Percentiles rank a stretch among this genome's conserved stretches.
These are phyloP conservation scores for Lithodes maja DNA, from an alignment of 2,888 invertebrate species.

Conservation along the genomic window DNA sequence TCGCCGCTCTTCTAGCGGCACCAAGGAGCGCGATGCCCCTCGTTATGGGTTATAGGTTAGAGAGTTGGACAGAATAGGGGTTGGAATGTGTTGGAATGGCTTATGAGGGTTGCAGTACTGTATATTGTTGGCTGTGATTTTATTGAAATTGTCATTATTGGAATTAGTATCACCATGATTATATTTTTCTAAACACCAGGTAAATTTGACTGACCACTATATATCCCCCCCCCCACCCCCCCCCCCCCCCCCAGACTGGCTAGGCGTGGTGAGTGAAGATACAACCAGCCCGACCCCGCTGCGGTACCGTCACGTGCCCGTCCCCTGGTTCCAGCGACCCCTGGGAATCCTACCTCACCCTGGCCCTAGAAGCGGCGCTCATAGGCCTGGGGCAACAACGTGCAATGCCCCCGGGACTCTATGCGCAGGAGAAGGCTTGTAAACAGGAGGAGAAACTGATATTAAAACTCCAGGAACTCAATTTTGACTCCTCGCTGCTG, in stretches of 20 bases:
- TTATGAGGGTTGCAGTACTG: no score
- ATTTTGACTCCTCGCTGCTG: constrained; percentile 83
- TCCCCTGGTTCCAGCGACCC: constrained; percentile 84
- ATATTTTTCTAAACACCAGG: no score
- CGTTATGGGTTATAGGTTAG: no score
- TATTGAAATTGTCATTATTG: not conserved
- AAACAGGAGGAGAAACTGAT: constrained; percentile 87
- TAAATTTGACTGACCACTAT: no score
- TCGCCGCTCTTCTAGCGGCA: no score
- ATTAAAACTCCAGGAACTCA: constrained; percentile 84
- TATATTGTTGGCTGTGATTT: not conserved
- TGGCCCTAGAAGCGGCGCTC: constrained; percentile 86
- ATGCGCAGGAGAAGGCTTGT: constrained; percentile 84
- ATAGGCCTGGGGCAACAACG: constrained; percentile 87
- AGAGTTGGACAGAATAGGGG: no score
- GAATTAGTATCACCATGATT: no score
- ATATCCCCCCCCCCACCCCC: no score
- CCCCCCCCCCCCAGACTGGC: constrained; percentile 51
- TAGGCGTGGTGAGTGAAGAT: constrained; percentile 70
- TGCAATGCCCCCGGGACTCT: constrained; percentile 85
- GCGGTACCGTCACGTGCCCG: constrained; percentile 84
- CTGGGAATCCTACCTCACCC: constrained; percentile 81
- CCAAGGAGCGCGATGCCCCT: no score
- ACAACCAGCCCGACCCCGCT: constrained; percentile 74
- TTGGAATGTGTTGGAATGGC: no score